These are phyloP conservation scores for Morpho deidamia DNA, from an alignment of 2,888 invertebrate genomes.

Conservation along the genomic window DNA sequence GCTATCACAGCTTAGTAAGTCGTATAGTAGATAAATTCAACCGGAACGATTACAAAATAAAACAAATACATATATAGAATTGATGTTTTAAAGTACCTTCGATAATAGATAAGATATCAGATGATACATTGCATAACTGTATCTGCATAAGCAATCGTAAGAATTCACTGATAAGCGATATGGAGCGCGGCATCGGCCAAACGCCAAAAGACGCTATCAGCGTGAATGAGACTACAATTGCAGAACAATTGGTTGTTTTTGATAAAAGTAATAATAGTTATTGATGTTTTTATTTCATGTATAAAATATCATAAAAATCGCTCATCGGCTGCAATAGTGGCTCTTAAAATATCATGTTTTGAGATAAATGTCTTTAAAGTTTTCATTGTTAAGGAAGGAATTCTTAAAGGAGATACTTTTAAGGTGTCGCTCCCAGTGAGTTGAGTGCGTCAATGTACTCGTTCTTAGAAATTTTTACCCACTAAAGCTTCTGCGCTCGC, in stretches of 20 bases:
- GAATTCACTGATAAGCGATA: background rate
- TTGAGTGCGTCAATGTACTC: too few relatives aligned
- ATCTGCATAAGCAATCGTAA: slow-evolving; percentile 7
- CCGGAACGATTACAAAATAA: slow-evolving; percentile 4
- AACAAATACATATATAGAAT: slow-evolving; percentile 1
- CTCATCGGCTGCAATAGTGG: too few relatives aligned
- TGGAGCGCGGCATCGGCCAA: background rate
- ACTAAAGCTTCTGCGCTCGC: too few relatives aligned
- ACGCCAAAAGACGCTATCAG: background rate
- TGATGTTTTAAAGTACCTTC: slow-evolving; percentile 5
- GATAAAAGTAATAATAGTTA: too few relatives aligned
- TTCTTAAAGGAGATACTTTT: too few relatives aligned
- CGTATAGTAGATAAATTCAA: slow-evolving; percentile 4
- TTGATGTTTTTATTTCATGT: background rate
- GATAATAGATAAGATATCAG: slow-evolving; percentile 11
- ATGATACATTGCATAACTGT: slow-evolving; percentile 9
- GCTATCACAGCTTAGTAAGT: too few relatives aligned
- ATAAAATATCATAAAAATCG: background rate
- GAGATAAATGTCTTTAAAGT: too few relatives aligned
- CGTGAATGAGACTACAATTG: slow-evolving; percentile 5
- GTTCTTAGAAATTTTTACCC: too few relatives aligned
- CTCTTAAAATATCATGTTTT: too few relatives aligned
- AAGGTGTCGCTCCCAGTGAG: too few relatives aligned
- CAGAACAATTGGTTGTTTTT: background rate
- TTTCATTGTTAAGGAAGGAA: too few relatives aligned